Evolutionary conservation across 2,797 vertebrate genomes (phyloP), one percentile per base, ranked within the genome.

Genomic region (Oophaga sylvatica): DNA sequence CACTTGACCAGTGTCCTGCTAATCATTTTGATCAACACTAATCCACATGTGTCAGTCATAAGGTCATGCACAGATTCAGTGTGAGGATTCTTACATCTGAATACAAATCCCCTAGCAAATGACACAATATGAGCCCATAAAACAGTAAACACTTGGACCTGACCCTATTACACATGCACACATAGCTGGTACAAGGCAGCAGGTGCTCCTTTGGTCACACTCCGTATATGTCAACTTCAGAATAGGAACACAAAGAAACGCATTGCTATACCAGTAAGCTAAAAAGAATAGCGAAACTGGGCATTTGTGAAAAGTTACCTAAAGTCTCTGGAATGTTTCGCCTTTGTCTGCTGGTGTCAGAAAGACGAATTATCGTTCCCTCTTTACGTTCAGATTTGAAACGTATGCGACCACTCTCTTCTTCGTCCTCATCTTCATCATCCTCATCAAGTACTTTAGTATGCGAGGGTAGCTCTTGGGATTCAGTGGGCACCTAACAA

Each of bases 351-450:
- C 95, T 95, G 59, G 96, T 94, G 87, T 98, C 97, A 4, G 97
- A 97, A 68, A 99, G 93, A 35, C 98, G 96, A 90, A 98, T 97
- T 86, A 99, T 97, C 0, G 95, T 96, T 73, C 95, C 95, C 89
- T 99, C 97, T 90, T 98, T 99, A 89, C 98, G 95, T 91, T 99
- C 98, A 0, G 97, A 98, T 94, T 98, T 99, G 91, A 99, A 99
- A 56, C 98, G 96, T 41, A 96, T 92, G 68, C 98, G 96, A 22
- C 96, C 97, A 53, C 97, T 97, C 70, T 96, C 97, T 91, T 97
- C 97, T 0, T 97, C 96, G 0, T 99, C 98, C 0, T 99, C 97
- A 1, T 97, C 98, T 0, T 99, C 97, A 0, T 97, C 96, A 26
- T 99, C 98, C 85, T 99, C 98, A 83, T 99, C 97, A 0, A 97